Base-by-base conservation (phyloP, 2,797 vertebrate species). In the Enteromius afrohamiltoni region DNA sequence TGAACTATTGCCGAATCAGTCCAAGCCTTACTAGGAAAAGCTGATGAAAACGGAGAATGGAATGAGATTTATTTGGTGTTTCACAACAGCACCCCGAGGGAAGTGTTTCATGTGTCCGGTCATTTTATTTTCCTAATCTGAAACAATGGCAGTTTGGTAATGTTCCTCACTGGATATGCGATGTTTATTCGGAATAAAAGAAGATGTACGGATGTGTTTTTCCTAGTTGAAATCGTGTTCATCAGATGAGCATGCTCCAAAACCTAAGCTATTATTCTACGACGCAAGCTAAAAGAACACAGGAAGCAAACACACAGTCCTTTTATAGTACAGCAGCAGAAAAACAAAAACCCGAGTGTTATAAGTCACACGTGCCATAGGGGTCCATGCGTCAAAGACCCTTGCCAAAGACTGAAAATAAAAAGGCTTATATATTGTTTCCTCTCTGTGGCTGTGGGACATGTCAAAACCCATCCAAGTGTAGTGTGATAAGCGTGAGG, bases 21-120 rank as follows among this genome's bases (percentile, higher is more conserved):
- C 87, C 87, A 87, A 84, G 90, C 85, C 84, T 89, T 89, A 88
- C 90, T 89, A 87, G 82, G 69, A 89, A 87, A 71, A 71, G 87
- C 79, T 83, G 85, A 69, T 86, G 80, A 90, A 82, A 85, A 89
- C 79, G 67, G 58, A 83, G 67, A 78, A 67, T 73, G 47, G 62
- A 73, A 78, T 85, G 53, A 31, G 85, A 83, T 86, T 85, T 79
- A 85, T 84, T 87, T 83, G 73, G 51, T 64, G 26, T 85, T 88
- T 82, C 83, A 67, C 83, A 85, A 82, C 60, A 77, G 87, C 77
- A 83, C 79, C 85, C 86, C 34, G 21, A 79, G 88, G 85, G 88
- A 58, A 42, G 65, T 26, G 62, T 23, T 23, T n/a, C 85, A 83
- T 47, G 53, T 89, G 86, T 86, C 74, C 45, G 2, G 76, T 74